Base-by-base conservation (phyloP, 2,113 vertebrate genomes). In the Pseudois nayaur region DNA sequence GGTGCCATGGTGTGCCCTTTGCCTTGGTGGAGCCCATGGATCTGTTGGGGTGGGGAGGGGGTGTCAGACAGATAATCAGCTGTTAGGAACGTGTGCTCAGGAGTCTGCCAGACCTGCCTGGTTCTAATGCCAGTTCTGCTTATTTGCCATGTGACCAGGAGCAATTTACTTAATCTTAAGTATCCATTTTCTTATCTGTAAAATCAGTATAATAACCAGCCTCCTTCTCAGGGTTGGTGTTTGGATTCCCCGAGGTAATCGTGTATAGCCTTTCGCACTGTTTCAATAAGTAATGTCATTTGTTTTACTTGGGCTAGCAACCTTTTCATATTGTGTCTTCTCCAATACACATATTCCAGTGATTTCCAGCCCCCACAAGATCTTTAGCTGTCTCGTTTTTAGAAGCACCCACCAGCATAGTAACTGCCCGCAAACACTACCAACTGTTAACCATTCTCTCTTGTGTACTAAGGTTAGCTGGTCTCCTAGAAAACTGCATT, bases 151-250 rank as follows among this genome's bases (percentile, higher is more conserved):
- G 36, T 78, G 95, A 91, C 52, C 48, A 55, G 60, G n/a, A 82
- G 25, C 27, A 64, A 6, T 60, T 84, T 50, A 16, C 59, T 90
- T 94, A 52, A 93, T 91, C 94, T 54, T 54, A 16, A 90, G 64
- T 93, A 91, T 96, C 93, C 85, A 40, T 97, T 93, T 62, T 76
- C 48, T 78, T 52, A 79, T 48, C 79, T 79, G 87, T 83, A 50
- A 92, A 97, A 71, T 81, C 15, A 43, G 79, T 36, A 36, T 74
- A 33, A 54, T 82, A 64, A 40, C 64, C 13, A 8, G 62, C 60
- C 36, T 91, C 55, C 33, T 82, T 71, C 5, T 4, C 17, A 19
- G 86, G 62, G n/a, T 19, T 50, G 76, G 31, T 31, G 23, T 33
- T 87, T 17, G 31, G 33, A 59, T 87, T 45, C 78, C 27, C 7